Percentiles rank a stretch among this genome's conserved stretches.
Conservation (phyloP, 2,113 vertebrate genomes). For the Thalassarche chlororhynchos region DNA sequence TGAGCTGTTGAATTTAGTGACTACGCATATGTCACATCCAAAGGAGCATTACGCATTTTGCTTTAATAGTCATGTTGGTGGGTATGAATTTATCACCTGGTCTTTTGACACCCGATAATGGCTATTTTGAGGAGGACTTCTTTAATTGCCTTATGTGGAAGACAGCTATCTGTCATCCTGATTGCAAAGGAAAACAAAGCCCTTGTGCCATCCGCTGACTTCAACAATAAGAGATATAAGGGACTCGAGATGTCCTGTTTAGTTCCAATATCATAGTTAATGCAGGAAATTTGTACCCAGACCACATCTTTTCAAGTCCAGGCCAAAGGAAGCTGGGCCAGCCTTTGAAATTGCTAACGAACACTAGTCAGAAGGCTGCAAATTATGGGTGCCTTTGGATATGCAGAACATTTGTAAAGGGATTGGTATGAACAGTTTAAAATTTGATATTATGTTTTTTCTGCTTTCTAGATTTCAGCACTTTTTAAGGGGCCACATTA, state of each 20-base stretch:
- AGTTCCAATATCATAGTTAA: background rate
- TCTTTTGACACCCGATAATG: background rate
- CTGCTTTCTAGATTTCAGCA: background rate
- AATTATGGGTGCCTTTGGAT: background rate
- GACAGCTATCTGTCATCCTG: background rate
- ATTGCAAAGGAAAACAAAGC: background rate
- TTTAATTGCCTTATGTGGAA: background rate
- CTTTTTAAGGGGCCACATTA: background rate
- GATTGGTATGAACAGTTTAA: background rate
- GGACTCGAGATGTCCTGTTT: background rate
- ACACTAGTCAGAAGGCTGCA: background rate
- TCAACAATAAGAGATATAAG: background rate
- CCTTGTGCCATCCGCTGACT: background rate
- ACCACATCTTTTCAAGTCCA: background rate
- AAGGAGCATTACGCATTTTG: background rate
- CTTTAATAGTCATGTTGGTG: background rate
- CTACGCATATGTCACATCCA: background rate
- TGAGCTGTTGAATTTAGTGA: slow-evolving; percentile 14
- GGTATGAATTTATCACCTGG: background rate
- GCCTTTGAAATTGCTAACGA: background rate
- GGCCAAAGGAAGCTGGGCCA: background rate
- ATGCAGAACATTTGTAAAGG: background rate
- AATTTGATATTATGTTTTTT: background rate
- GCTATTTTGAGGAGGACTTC: background rate
- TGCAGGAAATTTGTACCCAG: background rate